Conservation (phyloP, 2,888 invertebrate species). For the Euproctis similis region DNA sequence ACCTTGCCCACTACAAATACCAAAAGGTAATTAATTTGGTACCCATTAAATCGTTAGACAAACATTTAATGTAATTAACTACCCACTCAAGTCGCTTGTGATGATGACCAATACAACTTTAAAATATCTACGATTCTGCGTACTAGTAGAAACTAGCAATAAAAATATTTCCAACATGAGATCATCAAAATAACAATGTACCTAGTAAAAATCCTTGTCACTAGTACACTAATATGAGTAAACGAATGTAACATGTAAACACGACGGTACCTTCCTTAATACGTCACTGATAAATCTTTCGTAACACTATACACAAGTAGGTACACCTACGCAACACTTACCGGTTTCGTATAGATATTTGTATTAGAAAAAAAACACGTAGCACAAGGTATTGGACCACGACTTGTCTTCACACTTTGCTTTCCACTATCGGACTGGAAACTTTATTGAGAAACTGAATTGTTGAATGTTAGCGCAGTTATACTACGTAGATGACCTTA, state of each 20-base stretch:
- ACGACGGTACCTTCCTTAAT: background rate
- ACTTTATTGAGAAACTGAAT: slow-evolving; percentile 28
- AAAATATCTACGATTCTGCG: too few relatives aligned
- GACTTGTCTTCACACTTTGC: slow-evolving; percentile 28
- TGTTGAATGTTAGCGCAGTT: slow-evolving; percentile 9
- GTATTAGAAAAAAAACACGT: too few relatives aligned
- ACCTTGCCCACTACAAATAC: too few relatives aligned
- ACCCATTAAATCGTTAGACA: too few relatives aligned
- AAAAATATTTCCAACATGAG: slow-evolving; percentile 15
- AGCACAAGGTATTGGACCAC: slow-evolving; percentile 19
- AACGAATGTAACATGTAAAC: slow-evolving; percentile 8
- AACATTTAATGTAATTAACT: too few relatives aligned
- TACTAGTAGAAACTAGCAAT: too few relatives aligned
- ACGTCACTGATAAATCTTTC: slow-evolving; percentile 11
- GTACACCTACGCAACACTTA: slow-evolving; percentile 33
- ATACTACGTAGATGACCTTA: slow-evolving; percentile 33
- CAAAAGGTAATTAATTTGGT: too few relatives aligned
- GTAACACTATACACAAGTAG: too few relatives aligned
- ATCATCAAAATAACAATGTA: slow-evolving; percentile 16
- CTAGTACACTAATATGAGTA: slow-evolving; percentile 17
- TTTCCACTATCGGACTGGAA: slow-evolving; percentile 33
- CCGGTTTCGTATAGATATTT: slow-evolving; percentile 33
- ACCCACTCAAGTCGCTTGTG: too few relatives aligned
- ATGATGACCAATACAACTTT: too few relatives aligned
- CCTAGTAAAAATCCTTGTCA: slow-evolving; percentile 14